These are phyloP conservation scores for Gopherus flavomarginatus DNA, from an alignment of 2,113 vertebrate genomes.

Conservation along the genomic window DNA sequence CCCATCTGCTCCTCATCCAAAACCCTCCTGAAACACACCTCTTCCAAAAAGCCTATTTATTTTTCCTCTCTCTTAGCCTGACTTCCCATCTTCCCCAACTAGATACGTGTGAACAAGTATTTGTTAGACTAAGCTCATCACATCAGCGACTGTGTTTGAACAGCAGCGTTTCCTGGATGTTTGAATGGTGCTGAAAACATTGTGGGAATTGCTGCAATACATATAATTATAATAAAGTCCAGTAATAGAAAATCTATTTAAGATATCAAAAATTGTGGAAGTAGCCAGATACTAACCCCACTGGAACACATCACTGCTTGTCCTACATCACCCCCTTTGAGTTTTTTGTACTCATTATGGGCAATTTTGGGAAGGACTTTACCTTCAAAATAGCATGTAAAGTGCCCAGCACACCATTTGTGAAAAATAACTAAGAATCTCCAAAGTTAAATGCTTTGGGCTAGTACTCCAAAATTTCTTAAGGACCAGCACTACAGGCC, in stretches of 20 bases:
- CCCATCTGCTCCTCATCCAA: not conserved
- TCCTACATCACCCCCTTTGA: not conserved
- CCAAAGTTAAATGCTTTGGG: not conserved
- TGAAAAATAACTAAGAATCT: not conserved
- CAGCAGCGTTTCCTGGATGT: not conserved
- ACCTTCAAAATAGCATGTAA: not conserved
- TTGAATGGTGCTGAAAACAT: not conserved
- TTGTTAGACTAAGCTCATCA: not conserved
- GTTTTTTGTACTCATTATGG: not conserved
- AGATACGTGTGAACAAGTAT: not conserved
- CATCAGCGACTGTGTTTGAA: not conserved
- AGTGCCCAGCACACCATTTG: not conserved
- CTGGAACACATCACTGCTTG: not conserved
- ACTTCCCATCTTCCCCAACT: not conserved
- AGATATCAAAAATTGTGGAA: not conserved
- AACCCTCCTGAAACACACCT: not conserved
- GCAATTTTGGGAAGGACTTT: not conserved
- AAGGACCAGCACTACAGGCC: not conserved
- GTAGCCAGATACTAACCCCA: not conserved
- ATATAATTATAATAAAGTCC: not conserved
- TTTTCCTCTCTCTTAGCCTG: not conserved
- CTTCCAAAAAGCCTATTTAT: not conserved
- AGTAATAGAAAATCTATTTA: rapidly evolving
- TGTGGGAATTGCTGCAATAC: not conserved
- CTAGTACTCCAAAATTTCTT: not conserved